Conservation (phyloP, 2,888 invertebrate species). For the Parascotia fuliginaria region DNA sequence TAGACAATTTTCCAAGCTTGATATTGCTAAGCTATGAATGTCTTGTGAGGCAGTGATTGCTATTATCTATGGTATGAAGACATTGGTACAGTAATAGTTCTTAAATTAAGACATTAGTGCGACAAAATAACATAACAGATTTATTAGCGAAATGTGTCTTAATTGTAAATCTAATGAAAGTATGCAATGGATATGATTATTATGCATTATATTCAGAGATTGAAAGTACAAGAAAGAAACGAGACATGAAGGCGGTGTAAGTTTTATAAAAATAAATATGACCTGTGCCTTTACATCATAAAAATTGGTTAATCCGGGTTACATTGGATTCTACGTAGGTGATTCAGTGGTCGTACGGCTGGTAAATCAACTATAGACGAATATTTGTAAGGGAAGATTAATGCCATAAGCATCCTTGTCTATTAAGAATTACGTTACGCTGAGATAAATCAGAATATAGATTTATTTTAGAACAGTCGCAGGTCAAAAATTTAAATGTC, state of each 20-base stretch:
- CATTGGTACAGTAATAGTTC: slow-evolving; percentile 37
- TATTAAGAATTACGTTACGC: too few relatives aligned
- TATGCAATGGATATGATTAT: slow-evolving; percentile 35
- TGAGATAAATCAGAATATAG: too few relatives aligned
- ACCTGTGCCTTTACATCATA: background rate
- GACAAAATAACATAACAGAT: slow-evolving; percentile 32
- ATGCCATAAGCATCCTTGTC: too few relatives aligned
- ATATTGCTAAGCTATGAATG: slow-evolving; percentile 84
- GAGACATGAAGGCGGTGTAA: background rate
- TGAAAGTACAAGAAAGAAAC: background rate
- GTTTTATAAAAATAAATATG: background rate
- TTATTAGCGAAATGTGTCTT: slow-evolving; percentile 24
- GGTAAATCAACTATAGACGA: too few relatives aligned
- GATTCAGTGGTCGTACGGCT: too few relatives aligned
- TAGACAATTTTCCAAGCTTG: slow-evolving; percentile 76
- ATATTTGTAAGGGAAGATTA: too few relatives aligned
- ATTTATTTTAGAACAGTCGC: too few relatives aligned
- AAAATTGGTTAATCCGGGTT: too few relatives aligned
- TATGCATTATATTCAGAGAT: background rate
- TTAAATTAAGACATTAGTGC: slow-evolving; percentile 50
- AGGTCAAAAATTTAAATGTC: background rate
- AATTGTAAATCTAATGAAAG: slow-evolving; percentile 14
- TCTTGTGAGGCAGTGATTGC: slow-evolving; percentile 85
- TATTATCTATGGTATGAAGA: slow-evolving; percentile 68
- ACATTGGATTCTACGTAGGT: too few relatives aligned